A percentile compares a stretch with the other conserved stretches of the same genome.
Conservation (phyloP, 2,888 invertebrate species). For the Cerastis rubricosa region DNA sequence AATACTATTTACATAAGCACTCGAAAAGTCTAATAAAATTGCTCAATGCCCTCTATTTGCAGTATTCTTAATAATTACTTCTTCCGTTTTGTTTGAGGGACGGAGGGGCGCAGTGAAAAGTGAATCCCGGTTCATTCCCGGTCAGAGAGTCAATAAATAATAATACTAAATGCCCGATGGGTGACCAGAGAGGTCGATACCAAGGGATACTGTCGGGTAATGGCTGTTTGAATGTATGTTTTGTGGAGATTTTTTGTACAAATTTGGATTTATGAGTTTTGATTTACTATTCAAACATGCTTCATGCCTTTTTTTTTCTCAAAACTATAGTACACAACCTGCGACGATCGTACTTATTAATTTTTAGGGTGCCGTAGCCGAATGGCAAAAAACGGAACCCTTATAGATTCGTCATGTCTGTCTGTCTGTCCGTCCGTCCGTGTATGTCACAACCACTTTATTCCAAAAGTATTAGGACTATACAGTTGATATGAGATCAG, state of each 20-base stretch:
- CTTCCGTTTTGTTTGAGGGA: constrained; percentile 87
- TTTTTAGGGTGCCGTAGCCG: too few species aligned
- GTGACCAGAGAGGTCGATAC: constrained; percentile 79
- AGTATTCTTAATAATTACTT: constrained; percentile 90
- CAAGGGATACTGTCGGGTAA: constrained; percentile 62
- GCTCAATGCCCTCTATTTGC: constrained; percentile 84
- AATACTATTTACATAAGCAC: constrained; percentile 67
- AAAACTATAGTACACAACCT: background rate
- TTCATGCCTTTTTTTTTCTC: background rate
- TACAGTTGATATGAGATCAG: too few species aligned
- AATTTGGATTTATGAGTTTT: background rate
- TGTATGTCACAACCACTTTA: too few species aligned
- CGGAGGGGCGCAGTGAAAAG: constrained; percentile 83
- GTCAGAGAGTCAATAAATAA: constrained; percentile 87
- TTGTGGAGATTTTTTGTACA: constrained; percentile 13
- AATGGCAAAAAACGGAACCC: too few species aligned
- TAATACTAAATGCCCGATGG: constrained; percentile 87
- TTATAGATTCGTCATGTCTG: too few species aligned
- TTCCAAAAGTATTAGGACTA: too few species aligned
- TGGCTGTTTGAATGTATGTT: constrained; percentile 47
- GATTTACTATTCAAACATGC: background rate
- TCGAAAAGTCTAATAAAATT: constrained; percentile 80
- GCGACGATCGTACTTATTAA: too few species aligned
- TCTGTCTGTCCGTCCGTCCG: too few species aligned
- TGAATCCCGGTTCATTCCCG: constrained; percentile 77